Base-by-base conservation (phyloP, 2,888 invertebrate species). In the Taenaris catops region DNA sequence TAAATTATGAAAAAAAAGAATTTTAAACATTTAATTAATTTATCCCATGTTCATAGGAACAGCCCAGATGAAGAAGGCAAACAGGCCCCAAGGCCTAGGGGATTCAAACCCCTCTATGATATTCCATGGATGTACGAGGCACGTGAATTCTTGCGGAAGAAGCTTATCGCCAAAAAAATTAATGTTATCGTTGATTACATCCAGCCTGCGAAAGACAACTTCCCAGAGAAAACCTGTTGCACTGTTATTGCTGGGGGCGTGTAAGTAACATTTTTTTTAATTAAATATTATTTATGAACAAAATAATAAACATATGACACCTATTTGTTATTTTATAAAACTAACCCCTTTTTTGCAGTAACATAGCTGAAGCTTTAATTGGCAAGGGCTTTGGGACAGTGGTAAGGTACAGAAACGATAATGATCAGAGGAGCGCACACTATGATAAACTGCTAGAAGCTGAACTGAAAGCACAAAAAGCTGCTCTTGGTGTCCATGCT, bases 111-210 rank as follows among this genome's bases (percentile, higher is more conserved):
- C 0, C 89, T 99, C 0, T 99, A 99, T 69, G 99, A 99, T 68
- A 95, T 99, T 62, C 99, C 99, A 1, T 97, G 95, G 91, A 96
- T 99, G 96, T 98, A 94, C 69, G 99, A 99, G 74, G 98, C 98
- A 0, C 91, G 99, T 32, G 99, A 99, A 80, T 99, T 95, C 68
- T 88, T 99, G 18, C 91, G 99, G 23, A 98, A 98, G 68, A 97
- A 97, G 65, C 88, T 99, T 6, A 93, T 99, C 58, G 97, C 98
- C 28, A 99, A 99, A 72, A 96, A 94, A 72, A 96, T 98, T 0
- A 94, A 93, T 55, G 95, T 98, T 4, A 91, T 91, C 9, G 92
- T 99, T 11, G 99, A 99, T 75, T 99, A 99, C 69, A 94, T 97
- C 42, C 99, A 99, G 67, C 98, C 98, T 1, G 94, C 97, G 1